phyloP scores from a whole-genome alignment of 2,888 invertebrate genomes.

The Gortyna flavago region DNA sequence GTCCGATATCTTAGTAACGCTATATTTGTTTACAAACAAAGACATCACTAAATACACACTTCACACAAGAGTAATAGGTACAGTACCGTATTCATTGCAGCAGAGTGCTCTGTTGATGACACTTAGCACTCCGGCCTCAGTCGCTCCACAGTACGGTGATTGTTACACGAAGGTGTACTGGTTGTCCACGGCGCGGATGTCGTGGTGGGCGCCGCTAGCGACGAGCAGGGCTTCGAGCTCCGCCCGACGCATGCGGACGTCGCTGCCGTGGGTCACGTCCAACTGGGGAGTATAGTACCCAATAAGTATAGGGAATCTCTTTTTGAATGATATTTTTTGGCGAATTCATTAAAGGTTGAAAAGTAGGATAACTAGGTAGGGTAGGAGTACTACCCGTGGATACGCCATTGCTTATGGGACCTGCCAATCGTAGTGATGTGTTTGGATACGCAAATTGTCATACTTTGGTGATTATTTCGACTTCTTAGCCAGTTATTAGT shows the following conservation, averaged over 20 bases:
- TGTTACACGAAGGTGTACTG: slow-evolving; percentile 91
- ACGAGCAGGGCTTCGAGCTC: slow-evolving; percentile 93
- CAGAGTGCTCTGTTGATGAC: slow-evolving; percentile 51
- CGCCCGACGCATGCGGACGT: slow-evolving; percentile 94
- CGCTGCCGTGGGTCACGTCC: slow-evolving; percentile 94
- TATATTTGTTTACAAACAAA: slow-evolving; percentile 13
- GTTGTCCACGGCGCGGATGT: slow-evolving; percentile 94
- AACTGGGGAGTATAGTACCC: slow-evolving; percentile 79
- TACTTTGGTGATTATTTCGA: not conserved
- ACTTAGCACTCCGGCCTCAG: slow-evolving; percentile 16
- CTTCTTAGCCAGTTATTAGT: slow-evolving; percentile 46
- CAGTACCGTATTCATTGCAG: slow-evolving; percentile 50
- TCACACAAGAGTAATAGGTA: slow-evolving; percentile 54
- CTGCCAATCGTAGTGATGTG: not conserved
- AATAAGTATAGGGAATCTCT: not conserved
- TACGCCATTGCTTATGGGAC: not conserved
- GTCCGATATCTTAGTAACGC: too few relatives aligned
- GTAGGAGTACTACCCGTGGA: not conserved
- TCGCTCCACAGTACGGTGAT: slow-evolving; percentile 55
- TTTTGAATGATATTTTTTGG: not conserved
- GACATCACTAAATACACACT: slow-evolving; percentile 2
- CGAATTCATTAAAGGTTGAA: not conserved
- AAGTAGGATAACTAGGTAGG: not conserved
- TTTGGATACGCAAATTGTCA: not conserved
- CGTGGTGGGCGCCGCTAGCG: slow-evolving; percentile 86